phyloP scores from a whole-genome alignment of 2,113 vertebrate species.

The Antechinus stuartii region DNA sequence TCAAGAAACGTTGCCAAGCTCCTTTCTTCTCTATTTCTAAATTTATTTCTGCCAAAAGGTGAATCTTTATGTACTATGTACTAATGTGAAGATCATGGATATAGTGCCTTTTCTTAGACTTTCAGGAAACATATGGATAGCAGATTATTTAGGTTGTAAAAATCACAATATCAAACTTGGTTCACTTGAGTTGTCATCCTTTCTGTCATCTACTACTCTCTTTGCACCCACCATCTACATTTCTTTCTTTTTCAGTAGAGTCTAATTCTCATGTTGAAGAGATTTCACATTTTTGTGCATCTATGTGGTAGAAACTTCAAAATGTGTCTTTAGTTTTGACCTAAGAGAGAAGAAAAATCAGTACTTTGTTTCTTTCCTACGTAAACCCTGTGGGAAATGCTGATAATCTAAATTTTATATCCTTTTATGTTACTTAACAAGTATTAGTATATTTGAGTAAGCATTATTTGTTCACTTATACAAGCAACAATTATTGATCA shows the following conservation, averaged over 20 bases:
- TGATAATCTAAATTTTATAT: background rate
- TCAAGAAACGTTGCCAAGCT: constrained; percentile 61
- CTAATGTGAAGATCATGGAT: constrained; percentile 56
- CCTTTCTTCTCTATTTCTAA: constrained; percentile 69
- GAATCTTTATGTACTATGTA: constrained; percentile 49
- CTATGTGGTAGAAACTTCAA: constrained; percentile 11
- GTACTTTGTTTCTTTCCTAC: constrained; percentile 25
- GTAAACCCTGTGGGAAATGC: background rate
- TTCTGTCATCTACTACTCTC: constrained; percentile 68
- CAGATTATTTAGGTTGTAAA: constrained; percentile 77
- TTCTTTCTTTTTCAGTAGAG: constrained; percentile 47
- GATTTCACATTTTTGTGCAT: constrained; percentile 35
- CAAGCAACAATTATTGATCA: background rate
- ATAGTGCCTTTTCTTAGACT: constrained; percentile 54
- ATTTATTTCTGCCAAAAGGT: constrained; percentile 64
- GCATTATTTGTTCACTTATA: constrained; percentile 50
- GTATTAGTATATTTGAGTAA: background rate
- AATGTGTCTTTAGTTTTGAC: constrained; percentile 50
- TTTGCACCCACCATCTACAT: constrained; percentile 67
- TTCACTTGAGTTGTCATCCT: constrained; percentile 76
- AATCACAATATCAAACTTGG: constrained; percentile 74
- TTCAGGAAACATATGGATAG: constrained; percentile 73
- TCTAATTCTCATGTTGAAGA: constrained; percentile 50
- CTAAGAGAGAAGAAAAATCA: background rate
- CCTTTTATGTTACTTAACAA: background rate